These are phyloP conservation scores for Myotis planiceps DNA, from an alignment of 2,797 vertebrate species.

Conservation along the genomic window DNA sequence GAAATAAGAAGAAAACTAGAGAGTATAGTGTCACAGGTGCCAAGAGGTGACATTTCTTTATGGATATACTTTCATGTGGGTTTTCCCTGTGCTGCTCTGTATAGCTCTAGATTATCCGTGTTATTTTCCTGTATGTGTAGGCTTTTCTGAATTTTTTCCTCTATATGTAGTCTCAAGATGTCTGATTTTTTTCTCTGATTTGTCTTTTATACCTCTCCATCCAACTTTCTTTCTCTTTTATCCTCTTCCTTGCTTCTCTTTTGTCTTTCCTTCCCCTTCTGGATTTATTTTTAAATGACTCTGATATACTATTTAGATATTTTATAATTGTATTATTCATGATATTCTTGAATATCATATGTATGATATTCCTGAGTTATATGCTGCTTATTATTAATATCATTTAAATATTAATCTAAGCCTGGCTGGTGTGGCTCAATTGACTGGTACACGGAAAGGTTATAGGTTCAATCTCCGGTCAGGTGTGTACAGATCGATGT, in stretches of 20 bases:
- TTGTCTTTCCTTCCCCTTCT: background rate
- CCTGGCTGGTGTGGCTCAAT: no score
- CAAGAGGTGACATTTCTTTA: background rate
- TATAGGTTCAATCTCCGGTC: no score
- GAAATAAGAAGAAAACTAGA: background rate
- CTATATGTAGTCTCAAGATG: background rate
- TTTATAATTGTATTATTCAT: background rate
- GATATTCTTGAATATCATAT: background rate
- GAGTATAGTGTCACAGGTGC: background rate
- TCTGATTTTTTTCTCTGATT: background rate
- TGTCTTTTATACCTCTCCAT: background rate
- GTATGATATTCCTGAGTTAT: background rate
- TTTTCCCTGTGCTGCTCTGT: background rate
- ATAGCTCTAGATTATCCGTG: background rate
- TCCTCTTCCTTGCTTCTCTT: background rate
- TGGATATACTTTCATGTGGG: background rate
- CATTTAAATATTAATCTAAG: background rate
- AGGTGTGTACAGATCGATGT: no score
- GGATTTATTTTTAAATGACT: background rate
- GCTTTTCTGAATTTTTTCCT: background rate
- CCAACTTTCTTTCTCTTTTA: background rate
- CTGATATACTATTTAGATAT: background rate
- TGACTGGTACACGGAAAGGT: no score
- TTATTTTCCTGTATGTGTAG: background rate
- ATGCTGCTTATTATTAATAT: background rate